Evolutionary conservation across 2,113 vertebrate species (phyloP), one percentile per base, ranked within the genome.

Genomic region (Semnornis frantzii): DNA sequence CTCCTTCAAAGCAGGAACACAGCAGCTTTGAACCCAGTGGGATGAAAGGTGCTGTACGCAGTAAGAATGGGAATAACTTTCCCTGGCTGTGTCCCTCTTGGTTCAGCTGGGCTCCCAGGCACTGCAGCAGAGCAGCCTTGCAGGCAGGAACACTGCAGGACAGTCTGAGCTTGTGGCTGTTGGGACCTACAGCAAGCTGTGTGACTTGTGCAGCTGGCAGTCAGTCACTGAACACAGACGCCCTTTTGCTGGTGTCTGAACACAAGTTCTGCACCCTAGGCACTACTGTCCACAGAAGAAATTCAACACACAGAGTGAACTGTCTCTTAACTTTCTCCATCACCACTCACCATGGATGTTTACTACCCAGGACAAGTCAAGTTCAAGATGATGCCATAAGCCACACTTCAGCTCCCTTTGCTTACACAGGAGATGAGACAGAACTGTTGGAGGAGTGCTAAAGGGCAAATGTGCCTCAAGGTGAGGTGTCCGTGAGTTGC

Each of bases 381-480:
- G 16, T 27, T 39, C 42, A 25, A 44, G 9, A 5, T 2, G 24
- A 58, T 33, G 24, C 20, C 12, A 3, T 10, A 8, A 24, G 19
- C 27, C 44, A 79, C 25, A 8, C 12, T 19, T 58, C 4, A 46
- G 15, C 4, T 12, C 12, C 15, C 37, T 17, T 46, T 5, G 46
- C 19, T 12, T 6, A 48, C 39, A 14, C 24, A 10, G 15, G n/a
- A 69, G 68, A 10, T 3, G 6, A 21, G 33, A 27, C 6, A 33
- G 16, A 16, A 18, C 18, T 3, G 27, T 11, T 12, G 62, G 25
- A 59, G n/a, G 72, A 16, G 48, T 63, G 33, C 42, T 21, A 6
- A 42, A 14, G n/a, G n/a, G 3, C 33, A 12, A 1, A 9, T 0
- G 10, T 19, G 8, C 10, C 46, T 3, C 1, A 8, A 9, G 27